A percentile compares a stretch with the other conserved stretches of the same genome.
Conservation (phyloP, 2,797 vertebrate species). For the Ptychobarbus kaznakovi region DNA sequence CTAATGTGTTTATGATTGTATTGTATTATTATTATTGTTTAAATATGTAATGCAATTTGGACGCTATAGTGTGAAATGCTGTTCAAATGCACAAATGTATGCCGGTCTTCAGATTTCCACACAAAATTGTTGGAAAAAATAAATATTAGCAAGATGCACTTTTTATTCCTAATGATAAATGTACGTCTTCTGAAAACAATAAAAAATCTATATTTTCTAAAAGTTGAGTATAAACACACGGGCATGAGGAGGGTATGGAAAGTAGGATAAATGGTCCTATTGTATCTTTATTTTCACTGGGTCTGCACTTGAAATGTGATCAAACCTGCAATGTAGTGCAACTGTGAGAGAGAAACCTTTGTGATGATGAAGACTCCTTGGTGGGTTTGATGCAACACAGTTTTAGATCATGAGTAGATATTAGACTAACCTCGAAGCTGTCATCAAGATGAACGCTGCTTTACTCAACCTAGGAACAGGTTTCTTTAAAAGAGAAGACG, state of each 20-base stretch:
- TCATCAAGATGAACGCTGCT: neutral
- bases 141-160: neutral
- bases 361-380: neutral
- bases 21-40: neutral
- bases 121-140: too few species aligned
- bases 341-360: neutral
- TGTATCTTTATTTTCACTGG: neutral
- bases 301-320: neutral
- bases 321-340: too few species aligned
- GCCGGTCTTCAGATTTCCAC: neutral
- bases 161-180: neutral
- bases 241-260: neutral
- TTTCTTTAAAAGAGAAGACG: neutral
- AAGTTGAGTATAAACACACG: neutral
- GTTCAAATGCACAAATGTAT: neutral
- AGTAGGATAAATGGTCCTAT: neutral
- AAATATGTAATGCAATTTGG: neutral
- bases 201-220: neutral
- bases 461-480: neutral
- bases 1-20: neutral
- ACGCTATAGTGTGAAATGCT: neutral
- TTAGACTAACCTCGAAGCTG: neutral
- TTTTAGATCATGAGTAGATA: neutral
- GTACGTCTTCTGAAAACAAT: neutral
- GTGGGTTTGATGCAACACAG: neutral